phyloP scores from a whole-genome alignment of 2,888 invertebrate species.

The Sycophila texana region DNA sequence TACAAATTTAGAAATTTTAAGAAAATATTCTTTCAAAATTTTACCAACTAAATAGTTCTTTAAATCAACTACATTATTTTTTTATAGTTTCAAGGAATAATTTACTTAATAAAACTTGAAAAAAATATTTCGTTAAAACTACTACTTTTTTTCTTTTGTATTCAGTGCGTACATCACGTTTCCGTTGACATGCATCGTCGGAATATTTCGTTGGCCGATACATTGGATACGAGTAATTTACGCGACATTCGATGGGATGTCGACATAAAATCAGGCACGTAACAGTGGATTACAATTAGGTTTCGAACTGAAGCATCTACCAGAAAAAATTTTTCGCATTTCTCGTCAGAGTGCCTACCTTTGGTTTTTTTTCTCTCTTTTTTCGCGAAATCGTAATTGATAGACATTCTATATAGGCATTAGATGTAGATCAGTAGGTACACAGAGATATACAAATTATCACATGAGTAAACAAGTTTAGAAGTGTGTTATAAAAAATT shows the following conservation, averaged over 20 bases:
- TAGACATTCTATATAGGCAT: conserved; percentile 48
- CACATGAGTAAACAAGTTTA: conserved; percentile 73
- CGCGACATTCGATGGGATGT: conserved; percentile 30
- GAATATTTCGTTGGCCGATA: conserved; percentile 13
- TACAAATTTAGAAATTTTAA: no score
- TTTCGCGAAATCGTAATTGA: conserved; percentile 49
- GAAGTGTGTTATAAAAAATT: conserved; percentile 50
- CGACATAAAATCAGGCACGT: conserved; percentile 59
- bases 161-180: background rate
- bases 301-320: conserved; percentile 58
- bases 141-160: no score
- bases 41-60: no score
- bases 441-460: conserved; percentile 73
- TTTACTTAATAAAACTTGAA: no score
- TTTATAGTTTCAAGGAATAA: no score
- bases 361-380: conserved; percentile 55
- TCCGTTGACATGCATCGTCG: background rate
- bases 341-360: conserved; percentile 52
- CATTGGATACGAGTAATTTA: conserved; percentile 36
- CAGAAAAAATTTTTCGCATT: conserved; percentile 53
- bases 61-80: no score
- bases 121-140: no score
- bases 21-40: no score
- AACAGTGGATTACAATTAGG: conserved; percentile 58
- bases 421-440: conserved; percentile 68